A percentile compares a stretch with the other conserved stretches of the same genome.
phyloP scores from a whole-genome alignment of 2,888 invertebrate genomes.

The Diloba caeruleocephala region DNA sequence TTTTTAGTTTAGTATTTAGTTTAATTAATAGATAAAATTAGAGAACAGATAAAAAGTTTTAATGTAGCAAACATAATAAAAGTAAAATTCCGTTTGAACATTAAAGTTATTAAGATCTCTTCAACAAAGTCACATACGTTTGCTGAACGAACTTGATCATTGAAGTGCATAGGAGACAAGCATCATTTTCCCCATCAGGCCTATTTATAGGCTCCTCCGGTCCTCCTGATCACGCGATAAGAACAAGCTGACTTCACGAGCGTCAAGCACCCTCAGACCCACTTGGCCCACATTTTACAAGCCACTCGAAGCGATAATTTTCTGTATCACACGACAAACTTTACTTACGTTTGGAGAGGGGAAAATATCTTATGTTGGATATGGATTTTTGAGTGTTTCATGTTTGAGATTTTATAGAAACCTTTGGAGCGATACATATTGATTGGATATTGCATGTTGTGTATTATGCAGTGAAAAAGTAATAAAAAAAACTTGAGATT shows the following conservation, averaged over 20 bases:
- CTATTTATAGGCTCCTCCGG: constrained; percentile 50
- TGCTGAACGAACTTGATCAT: constrained; percentile 6
- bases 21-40: too few relatives aligned
- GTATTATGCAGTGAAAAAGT: too few relatives aligned
- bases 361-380: constrained; percentile 25
- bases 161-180: constrained; percentile 43
- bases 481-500: too few relatives aligned
- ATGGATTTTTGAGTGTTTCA: constrained; percentile 25
- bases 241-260: constrained; percentile 53
- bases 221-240: constrained; percentile 54
- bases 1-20: too few relatives aligned
- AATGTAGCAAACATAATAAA: too few relatives aligned
- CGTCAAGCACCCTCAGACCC: constrained; percentile 36
- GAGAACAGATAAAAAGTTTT: too few relatives aligned
- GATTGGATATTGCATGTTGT: too few relatives aligned
- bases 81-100: too few relatives aligned
- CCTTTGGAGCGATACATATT: too few relatives aligned
- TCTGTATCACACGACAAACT: constrained; percentile 59
- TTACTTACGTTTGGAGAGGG: constrained; percentile 38
- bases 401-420: too few relatives aligned
- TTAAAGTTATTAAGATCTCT: neutral
- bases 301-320: constrained; percentile 56
- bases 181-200: constrained; percentile 44
- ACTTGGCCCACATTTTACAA: constrained; percentile 64
- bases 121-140: neutral